phyloP scores from a whole-genome alignment of 2,888 invertebrate species.

The Bombyx huttoni region DNA sequence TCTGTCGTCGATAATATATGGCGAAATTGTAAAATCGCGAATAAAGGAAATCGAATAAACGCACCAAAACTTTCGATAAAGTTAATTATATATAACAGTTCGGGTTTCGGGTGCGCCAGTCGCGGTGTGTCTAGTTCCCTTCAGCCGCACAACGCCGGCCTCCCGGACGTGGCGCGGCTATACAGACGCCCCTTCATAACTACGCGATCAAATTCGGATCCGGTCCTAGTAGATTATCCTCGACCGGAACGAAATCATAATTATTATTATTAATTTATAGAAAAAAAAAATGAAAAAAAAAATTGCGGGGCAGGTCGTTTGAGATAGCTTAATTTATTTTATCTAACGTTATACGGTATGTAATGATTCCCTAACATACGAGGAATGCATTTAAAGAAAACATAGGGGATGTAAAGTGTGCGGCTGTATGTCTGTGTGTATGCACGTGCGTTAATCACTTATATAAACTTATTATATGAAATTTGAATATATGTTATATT shows the following conservation, averaged over 20 bases:
- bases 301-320: neutral
- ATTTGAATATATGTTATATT: conserved; percentile 20
- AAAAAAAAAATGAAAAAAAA: neutral
- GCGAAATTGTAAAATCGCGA: too few relatives aligned
- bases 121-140: neutral
- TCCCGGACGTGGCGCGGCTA: too few relatives aligned
- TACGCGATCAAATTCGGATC: too few relatives aligned
- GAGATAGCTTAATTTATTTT: conserved; percentile 3
- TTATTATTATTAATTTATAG: neutral
- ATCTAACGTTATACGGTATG: neutral
- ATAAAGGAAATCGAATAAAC: too few relatives aligned
- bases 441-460: conserved; percentile 4
- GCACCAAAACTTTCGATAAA: neutral
- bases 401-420: conserved; percentile 25
- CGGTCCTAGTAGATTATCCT: too few relatives aligned
- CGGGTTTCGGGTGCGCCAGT: neutral
- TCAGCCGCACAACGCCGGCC: neutral
- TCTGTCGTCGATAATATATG: neutral
- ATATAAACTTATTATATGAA: conserved; percentile 7
- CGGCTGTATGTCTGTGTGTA: conserved; percentile 4
- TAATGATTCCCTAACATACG: conserved; percentile 4
- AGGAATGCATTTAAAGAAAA: conserved; percentile 49
- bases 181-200: too few relatives aligned
- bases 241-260: too few relatives aligned
- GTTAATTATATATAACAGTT: too few relatives aligned